phyloP scores from a whole-genome alignment of 53 echinoderm and acorn worm genomes.

The Arbacia lixula region DNA sequence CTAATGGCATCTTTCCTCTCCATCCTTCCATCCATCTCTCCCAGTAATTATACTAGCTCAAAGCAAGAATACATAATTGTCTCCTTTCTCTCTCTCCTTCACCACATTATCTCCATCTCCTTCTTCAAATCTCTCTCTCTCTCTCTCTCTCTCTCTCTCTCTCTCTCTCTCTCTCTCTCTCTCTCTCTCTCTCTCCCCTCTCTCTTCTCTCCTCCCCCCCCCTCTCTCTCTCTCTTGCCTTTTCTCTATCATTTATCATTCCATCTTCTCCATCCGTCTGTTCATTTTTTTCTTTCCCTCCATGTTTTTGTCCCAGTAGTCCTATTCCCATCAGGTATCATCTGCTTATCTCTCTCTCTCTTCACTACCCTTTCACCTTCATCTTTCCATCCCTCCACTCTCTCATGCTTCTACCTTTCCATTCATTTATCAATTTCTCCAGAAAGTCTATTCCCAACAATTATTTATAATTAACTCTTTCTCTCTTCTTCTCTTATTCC shows the following conservation, averaged over 20 bases:
- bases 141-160: neutral
- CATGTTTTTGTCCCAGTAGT: neutral
- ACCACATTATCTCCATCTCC: neutral
- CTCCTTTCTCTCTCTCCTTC: neutral
- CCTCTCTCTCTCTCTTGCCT: neutral
- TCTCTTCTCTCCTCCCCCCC: neutral
- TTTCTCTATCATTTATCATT: neutral
- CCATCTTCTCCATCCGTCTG: neutral
- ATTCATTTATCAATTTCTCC: neutral
- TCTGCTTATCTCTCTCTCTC: neutral
- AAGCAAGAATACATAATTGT: too few species aligned
- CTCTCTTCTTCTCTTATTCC: neutral
- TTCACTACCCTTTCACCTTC: neutral
- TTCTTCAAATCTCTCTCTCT: neutral
- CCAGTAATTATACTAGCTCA: too few species aligned
- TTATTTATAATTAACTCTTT: neutral
- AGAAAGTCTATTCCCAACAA: neutral
- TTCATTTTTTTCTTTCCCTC: neutral
- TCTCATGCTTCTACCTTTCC: neutral
- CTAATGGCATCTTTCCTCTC: neutral
- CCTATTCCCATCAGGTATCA: neutral
- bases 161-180: neutral
- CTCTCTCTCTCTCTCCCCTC: neutral
- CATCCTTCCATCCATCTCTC: too few species aligned
- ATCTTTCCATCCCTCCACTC: neutral